Evolutionary conservation across 2,113 vertebrate genomes (phyloP), one percentile per base, ranked within the genome.

Genomic region (Strix uralensis): DNA sequence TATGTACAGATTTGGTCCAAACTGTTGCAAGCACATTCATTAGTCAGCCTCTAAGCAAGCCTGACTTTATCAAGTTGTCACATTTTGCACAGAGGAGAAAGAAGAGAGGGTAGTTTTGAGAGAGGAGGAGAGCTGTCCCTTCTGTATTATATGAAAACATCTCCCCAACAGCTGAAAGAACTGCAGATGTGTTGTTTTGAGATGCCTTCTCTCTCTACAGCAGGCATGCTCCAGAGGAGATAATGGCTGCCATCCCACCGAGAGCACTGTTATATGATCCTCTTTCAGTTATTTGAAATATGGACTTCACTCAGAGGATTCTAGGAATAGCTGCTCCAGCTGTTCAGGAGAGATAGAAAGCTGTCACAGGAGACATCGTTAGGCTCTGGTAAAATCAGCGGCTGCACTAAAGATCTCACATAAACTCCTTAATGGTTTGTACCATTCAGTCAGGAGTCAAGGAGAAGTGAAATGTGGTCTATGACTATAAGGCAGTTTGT

Each of bases 231-330:
- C 88, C 11, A 15, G 62, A 70, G 86, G 86, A 92, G 83, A 87
- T 89, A 93, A 97, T 92, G 94, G 85, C 75, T 82, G 81, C 89
- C 81, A 88, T 88, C 88, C 95, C 88, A 77, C 79, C 2, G 72
- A 93, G 86, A 92, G 70, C 2, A 1, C 95, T 94, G 94, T 88
- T 94, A 96, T 74, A 95, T 72, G 84, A 97, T 94, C 89, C 81
- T 92, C 94, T 94, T 95, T 95, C 93, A 94, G 94, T 94, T 93
- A 85, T 94, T 94, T 97, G 94, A 97, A 97, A 97, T 96, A 97
- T 46, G 63, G 96, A 62, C 93, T 91, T 95, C 72, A 95, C 92
- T 97, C 84, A 71, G 93, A 96, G 95, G 95, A 97, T 92, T 92
- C 92, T 89, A 96, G 92, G 90, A 96, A 96, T 97, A 97, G 94